Evolutionary conservation across 2,888 invertebrate species (phyloP).

Genomic region (Cremastobaeus sp.): DNA sequence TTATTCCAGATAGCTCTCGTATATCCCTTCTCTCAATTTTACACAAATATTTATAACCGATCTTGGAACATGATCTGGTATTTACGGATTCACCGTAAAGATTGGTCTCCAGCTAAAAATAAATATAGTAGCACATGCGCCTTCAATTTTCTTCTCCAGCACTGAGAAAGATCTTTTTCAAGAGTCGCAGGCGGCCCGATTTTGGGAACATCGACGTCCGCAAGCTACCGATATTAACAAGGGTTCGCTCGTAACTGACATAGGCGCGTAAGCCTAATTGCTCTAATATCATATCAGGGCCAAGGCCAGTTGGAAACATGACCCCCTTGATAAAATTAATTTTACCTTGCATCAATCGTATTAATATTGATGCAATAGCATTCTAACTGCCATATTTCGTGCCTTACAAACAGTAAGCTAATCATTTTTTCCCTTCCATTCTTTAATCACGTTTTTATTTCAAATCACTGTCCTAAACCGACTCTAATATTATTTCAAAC

Average conservation of each 20-base stretch:
- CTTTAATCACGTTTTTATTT: too few relatives aligned
- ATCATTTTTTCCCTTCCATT: too few relatives aligned
- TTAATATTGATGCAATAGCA: constrained; percentile 25
- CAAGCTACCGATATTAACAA: neutral
- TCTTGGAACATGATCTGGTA: constrained; percentile 67
- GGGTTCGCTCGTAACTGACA: constrained; percentile 15
- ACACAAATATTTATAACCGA: constrained; percentile 78
- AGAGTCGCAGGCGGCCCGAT: neutral
- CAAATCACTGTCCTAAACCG: too few relatives aligned
- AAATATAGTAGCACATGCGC: constrained; percentile 56
- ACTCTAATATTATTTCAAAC: too few relatives aligned
- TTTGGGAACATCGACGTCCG: constrained; percentile 19
- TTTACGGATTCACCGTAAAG: constrained; percentile 50
- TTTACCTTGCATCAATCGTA: constrained; percentile 51
- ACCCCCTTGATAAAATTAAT: constrained; percentile 59
- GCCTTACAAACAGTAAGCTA: too few relatives aligned
- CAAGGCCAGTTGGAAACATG: constrained; percentile 59
- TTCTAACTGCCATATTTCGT: constrained; percentile 43
- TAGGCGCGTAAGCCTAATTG: constrained; percentile 5
- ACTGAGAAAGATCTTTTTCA: constrained; percentile 48
- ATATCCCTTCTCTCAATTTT: constrained; percentile 63
- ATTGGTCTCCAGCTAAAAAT: constrained; percentile 65
- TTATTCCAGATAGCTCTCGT: constrained; percentile 68
- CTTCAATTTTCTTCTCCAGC: constrained; percentile 48
- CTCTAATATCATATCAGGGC: constrained; percentile 45